phyloP scores from a whole-genome alignment of 2,888 invertebrate species.

The Trichopria drosophilae region DNA sequence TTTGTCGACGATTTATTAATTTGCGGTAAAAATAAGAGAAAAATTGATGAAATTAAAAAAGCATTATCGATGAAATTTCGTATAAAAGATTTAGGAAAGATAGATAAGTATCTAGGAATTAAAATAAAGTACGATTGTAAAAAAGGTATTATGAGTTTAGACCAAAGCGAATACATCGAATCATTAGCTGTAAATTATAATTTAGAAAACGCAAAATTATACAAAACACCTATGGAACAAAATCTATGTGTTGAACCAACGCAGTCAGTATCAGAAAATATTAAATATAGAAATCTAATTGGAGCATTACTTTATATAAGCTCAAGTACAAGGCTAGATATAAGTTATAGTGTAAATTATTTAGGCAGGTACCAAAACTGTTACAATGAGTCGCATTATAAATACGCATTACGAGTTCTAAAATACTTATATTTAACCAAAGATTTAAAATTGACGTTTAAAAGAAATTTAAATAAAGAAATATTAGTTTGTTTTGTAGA shows the following conservation, averaged over 20 bases:
- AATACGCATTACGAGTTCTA: slow-evolving; percentile 44
- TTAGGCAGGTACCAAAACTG: slow-evolving; percentile 49
- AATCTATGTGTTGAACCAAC: slow-evolving; percentile 30
- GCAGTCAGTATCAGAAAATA: slow-evolving; percentile 24
- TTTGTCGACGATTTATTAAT: slow-evolving; percentile 21
- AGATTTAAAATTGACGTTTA: slow-evolving; percentile 39
- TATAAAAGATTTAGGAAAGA: slow-evolving; percentile 8
- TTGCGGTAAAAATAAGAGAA: slow-evolving; percentile 7
- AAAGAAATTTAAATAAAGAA: not conserved
- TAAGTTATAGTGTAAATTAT: no score
- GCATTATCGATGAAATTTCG: not conserved
- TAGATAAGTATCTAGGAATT: slow-evolving; percentile 15
- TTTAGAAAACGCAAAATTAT: no score
- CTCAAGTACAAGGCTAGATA: slow-evolving; percentile 40
- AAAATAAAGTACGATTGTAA: slow-evolving; percentile 11
- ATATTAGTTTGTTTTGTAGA: not conserved
- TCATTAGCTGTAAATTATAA: no score
- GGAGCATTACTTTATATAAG: slow-evolving; percentile 46
- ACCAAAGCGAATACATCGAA: slow-evolving; percentile 41
- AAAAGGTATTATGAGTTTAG: slow-evolving; percentile 38
- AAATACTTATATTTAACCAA: slow-evolving; percentile 43
- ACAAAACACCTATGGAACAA: slow-evolving; percentile 49
- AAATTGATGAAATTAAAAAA: slow-evolving; percentile 9
- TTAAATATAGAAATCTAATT: slow-evolving; percentile 34
- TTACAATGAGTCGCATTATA: slow-evolving; percentile 40